These are phyloP conservation scores for Natator depressus DNA, from an alignment of 2,113 vertebrate species.

Conservation along the genomic window DNA sequence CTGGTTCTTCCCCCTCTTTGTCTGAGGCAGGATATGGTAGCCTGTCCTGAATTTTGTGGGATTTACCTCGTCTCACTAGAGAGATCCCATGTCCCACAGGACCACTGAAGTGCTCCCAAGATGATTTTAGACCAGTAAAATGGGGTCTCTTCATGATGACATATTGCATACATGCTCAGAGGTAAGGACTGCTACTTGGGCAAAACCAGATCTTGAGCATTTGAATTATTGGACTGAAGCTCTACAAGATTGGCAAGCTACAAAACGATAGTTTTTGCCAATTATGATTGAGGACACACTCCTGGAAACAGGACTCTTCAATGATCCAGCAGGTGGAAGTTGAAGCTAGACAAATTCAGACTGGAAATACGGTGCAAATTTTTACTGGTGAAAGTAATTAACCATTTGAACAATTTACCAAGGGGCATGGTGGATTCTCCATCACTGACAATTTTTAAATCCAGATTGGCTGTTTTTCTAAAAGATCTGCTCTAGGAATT, in stretches of 20 bases:
- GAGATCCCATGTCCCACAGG: neutral
- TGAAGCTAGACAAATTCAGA: no score
- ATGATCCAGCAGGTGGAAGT: no score
- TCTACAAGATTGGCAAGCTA: constrained; percentile 21
- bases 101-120: neutral
- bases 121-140: neutral
- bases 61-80: neutral
- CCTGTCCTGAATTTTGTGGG: neutral
- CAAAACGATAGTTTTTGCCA: constrained; percentile 23
- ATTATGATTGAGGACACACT: neutral
- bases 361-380: no score
- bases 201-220: constrained; percentile 8
- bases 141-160: neutral
- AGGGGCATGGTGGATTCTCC: no score
- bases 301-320: neutral
- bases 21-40: neutral
- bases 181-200: neutral
- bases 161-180: neutral
- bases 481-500: no score
- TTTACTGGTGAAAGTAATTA: no score
- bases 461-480: no score
- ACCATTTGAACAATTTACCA: no score
- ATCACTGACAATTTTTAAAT: no score
- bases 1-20: neutral
- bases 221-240: constrained; percentile 35